Base-by-base conservation (phyloP, 1,140 invertebrate genomes). In the Aporrectodea caliginosa region DNA sequence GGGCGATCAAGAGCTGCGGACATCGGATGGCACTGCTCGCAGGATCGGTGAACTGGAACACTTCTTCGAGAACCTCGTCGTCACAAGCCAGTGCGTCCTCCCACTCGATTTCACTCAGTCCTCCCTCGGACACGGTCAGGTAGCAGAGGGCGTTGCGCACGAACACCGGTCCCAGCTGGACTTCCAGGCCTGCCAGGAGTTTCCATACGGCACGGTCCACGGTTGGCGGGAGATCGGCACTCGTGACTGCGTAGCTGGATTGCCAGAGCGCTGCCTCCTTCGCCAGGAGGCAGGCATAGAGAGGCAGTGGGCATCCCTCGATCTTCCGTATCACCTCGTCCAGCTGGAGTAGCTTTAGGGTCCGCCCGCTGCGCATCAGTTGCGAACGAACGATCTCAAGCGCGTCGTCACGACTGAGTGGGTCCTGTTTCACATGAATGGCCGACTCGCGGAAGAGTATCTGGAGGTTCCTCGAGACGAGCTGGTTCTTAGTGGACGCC, bases 1-100 rank as follows among this genome's bases (percentile, higher is more conserved):
- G 43, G 43, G 43, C 43, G 14, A 77, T 14, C n/a, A 77, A 72
- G 16, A 43, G 35, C 30, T 33, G 75, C 35, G 43, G 27, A 30
- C 75, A 16, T 1, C 33, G 30, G 30, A 77, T n/a, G 16, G 32
- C 75, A 31, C 2, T 1, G n/a, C 68, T 68, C 1, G 75, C 22
- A 22, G 75, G 75, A 14, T 77, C 75, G 35, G n/a, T 22, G 43
- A 43, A 77, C 31, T 72, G 75, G 31, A 43, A 77, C n/a, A 82
- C 75, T 30, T 81, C 79, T 27, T 82, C 72, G 2, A 82, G 70
- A 32, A 82, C 75, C 27, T 80, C 75, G 73, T 82, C 81, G 69
- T 82, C 78, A 16, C 77, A 69, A 34, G 71, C 75, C 1, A 82
- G 73, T 68, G 78, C 72, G 35, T 82, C 81, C 71, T 80, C 81